Evolutionary conservation across 23 tunicate species (phyloP).

Genomic region (Trididemnum clinides): DNA sequence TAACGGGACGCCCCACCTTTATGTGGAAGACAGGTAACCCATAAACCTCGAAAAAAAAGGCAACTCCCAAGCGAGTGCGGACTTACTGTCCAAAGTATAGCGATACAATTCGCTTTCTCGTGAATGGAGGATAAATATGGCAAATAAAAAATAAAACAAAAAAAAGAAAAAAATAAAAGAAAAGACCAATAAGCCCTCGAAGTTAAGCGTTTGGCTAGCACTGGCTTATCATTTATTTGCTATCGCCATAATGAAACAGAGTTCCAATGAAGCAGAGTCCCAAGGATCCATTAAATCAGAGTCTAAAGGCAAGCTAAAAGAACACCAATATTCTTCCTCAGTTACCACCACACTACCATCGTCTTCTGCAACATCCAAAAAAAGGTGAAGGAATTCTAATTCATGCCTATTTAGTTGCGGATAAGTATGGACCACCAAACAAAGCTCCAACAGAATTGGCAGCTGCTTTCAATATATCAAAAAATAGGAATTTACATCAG

Average conservation of each 20-base stretch:
- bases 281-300: not conserved
- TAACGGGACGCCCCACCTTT: no score
- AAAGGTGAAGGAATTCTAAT: not conserved
- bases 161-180: no score
- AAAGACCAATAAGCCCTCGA: not conserved
- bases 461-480: not conserved
- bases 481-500: not conserved
- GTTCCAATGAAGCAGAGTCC: not conserved
- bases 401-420: not conserved
- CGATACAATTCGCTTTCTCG: no score
- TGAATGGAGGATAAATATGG: no score
- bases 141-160: no score
- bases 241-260: not conserved
- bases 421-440: not conserved
- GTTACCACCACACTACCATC: not conserved
- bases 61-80: no score
- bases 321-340: not conserved
- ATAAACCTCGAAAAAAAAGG: no score
- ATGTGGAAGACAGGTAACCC: no score
- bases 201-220: not conserved
- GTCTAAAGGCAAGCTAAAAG: not conserved
- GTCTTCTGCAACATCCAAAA: not conserved
- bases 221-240: not conserved
- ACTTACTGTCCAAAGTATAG: no score
- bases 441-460: slow-evolving; percentile 14